These are phyloP conservation scores for Drosophila lacteicornis DNA, from an alignment of 1,140 invertebrate genomes.

Conservation along the genomic window DNA sequence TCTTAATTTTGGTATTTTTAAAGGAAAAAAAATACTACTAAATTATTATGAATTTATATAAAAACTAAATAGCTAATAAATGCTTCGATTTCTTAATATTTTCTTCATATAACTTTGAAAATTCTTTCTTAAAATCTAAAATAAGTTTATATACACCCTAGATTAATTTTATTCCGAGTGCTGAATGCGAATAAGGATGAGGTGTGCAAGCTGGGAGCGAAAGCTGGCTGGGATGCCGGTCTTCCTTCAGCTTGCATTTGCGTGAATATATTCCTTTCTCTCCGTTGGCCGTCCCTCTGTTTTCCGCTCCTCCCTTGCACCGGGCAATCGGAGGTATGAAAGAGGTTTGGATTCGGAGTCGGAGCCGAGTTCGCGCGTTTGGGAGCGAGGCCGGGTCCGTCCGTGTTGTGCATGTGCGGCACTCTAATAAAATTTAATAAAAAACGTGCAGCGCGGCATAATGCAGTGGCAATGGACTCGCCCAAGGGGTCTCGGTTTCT, in stretches of 20 bases:
- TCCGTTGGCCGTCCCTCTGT: slow-evolving; percentile 14
- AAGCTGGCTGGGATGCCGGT: slow-evolving; percentile 24
- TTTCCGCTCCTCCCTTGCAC: background rate
- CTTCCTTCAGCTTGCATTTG: slow-evolving; percentile 48
- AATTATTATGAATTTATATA: background rate
- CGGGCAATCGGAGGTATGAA: slow-evolving; percentile 27
- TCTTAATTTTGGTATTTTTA: background rate
- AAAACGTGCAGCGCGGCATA: slow-evolving; percentile 77
- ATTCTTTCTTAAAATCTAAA: background rate
- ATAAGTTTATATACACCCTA: too few relatives aligned
- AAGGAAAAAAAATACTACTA: too few relatives aligned
- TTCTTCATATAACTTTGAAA: too few relatives aligned
- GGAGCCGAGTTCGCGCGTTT: background rate
- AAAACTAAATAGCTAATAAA: too few relatives aligned
- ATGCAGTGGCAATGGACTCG: slow-evolving; percentile 70
- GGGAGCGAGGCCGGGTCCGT: slow-evolving; percentile 5
- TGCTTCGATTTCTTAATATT: too few relatives aligned
- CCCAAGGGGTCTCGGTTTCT: slow-evolving; percentile 12
- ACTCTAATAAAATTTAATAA: slow-evolving; percentile 83
- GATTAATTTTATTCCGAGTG: background rate
- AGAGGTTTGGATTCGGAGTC: slow-evolving; percentile 31
- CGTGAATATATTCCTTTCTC: slow-evolving; percentile 42
- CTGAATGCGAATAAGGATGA: slow-evolving; percentile 4
- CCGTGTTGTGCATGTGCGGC: slow-evolving; percentile 62
- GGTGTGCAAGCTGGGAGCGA: background rate